phyloP scores from a whole-genome alignment of 2,113 vertebrate genomes.

The Bubalus kerabau region DNA sequence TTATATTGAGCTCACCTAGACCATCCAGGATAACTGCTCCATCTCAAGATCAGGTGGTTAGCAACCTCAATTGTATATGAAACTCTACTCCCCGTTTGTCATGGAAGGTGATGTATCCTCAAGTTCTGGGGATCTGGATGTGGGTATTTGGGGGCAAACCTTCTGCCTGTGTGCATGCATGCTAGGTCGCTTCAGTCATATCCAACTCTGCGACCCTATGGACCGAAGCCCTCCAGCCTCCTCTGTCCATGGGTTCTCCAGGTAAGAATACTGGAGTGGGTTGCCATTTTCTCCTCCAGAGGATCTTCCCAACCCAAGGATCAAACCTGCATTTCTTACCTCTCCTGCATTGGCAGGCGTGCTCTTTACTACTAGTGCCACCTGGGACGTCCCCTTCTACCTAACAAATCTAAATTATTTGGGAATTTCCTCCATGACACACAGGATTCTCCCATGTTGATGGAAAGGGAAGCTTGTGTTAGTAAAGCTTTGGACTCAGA shows the following conservation, averaged over 20 bases:
- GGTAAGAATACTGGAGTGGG: background rate
- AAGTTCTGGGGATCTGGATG: too few relatives aligned
- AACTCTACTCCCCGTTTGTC: background rate
- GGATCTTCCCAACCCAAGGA: background rate
- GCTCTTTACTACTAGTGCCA: background rate
- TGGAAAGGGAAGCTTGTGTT: background rate
- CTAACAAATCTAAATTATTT: background rate
- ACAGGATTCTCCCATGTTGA: background rate
- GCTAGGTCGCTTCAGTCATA: background rate
- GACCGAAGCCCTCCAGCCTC: background rate
- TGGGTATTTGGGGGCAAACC: background rate
- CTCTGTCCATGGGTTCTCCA: background rate
- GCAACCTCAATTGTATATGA: background rate
- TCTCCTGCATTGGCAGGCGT: background rate
- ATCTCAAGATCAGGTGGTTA: background rate
- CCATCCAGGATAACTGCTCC: background rate
- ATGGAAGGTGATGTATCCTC: rapidly evolving
- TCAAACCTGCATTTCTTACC: background rate
- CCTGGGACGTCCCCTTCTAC: background rate
- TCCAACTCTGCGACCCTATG: background rate
- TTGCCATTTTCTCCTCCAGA: background rate
- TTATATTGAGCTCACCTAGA: background rate
- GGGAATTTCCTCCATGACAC: background rate
- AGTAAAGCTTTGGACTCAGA: background rate
- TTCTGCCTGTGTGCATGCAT: background rate